phyloP scores from a whole-genome alignment of 2,888 invertebrate genomes.

The Lithophane socia region DNA sequence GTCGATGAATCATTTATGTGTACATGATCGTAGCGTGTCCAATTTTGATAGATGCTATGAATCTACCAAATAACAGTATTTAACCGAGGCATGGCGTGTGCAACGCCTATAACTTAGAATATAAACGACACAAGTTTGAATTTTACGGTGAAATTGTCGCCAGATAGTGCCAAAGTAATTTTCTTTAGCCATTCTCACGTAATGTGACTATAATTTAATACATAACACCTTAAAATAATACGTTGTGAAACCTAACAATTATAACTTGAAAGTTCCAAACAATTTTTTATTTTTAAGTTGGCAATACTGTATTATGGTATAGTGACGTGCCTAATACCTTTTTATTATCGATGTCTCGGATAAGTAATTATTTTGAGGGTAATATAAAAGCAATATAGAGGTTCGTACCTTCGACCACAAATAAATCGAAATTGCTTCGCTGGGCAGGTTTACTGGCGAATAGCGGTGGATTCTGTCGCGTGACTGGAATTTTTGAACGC shows the following conservation, averaged over 20 bases:
- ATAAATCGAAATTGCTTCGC: slow-evolving; percentile 79
- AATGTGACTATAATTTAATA: slow-evolving; percentile 60
- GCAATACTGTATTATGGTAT: slow-evolving; percentile 21
- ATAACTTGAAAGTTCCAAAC: slow-evolving; percentile 20
- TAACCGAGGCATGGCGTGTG: slow-evolving; percentile 60
- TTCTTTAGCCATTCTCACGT: slow-evolving; percentile 60
- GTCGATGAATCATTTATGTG: slow-evolving; percentile 61
- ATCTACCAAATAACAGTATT: slow-evolving; percentile 62
- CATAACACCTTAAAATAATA: slow-evolving; percentile 53
- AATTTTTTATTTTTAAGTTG: slow-evolving; percentile 28
- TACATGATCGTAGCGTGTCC: slow-evolving; percentile 62
- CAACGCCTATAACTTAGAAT: slow-evolving; percentile 60
- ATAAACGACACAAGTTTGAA: slow-evolving; percentile 68
- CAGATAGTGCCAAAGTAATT: slow-evolving; percentile 64
- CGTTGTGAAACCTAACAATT: slow-evolving; percentile 38
- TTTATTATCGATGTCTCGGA: slow-evolving; percentile 61
- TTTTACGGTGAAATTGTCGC: slow-evolving; percentile 67
- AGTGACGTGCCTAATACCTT: slow-evolving; percentile 55
- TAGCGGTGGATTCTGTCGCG: slow-evolving; percentile 79
- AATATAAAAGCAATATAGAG: slow-evolving; percentile 72
- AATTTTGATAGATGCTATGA: slow-evolving; percentile 63
- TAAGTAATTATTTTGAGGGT: slow-evolving; percentile 69
- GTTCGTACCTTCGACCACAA: slow-evolving; percentile 72
- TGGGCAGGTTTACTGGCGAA: slow-evolving; percentile 77
- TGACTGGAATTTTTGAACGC: slow-evolving; percentile 83